Percentiles rank a stretch among this genome's conserved stretches.
These are phyloP conservation scores for Aldabrachelys gigantea DNA, from an alignment of 2,113 vertebrate genomes.

Conservation along the genomic window DNA sequence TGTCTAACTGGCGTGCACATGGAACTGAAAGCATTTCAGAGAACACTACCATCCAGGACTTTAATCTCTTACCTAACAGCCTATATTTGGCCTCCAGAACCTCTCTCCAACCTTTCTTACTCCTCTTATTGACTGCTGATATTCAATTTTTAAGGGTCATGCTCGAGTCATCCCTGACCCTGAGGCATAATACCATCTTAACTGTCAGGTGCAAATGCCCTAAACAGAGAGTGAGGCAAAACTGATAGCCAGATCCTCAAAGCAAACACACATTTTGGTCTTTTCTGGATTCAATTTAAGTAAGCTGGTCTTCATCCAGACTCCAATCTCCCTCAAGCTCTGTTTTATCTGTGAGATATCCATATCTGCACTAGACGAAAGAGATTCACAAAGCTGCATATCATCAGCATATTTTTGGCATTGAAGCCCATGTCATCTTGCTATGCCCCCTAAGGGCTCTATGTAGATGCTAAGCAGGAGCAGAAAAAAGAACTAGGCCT, in stretches of 20 bases:
- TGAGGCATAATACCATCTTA: background rate
- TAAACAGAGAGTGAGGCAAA: conserved; percentile 5
- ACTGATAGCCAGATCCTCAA: conserved; percentile 33
- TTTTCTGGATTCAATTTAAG: conserved; percentile 38
- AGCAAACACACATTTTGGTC: conserved; percentile 26
- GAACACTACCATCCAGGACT: background rate
- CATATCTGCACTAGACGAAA: conserved; percentile 26
- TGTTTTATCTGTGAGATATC: conserved; percentile 24
- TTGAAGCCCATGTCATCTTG: conserved; percentile 1
- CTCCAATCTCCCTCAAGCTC: conserved; percentile 46
- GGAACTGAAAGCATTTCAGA: background rate
- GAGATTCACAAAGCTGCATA: conserved; percentile 52
- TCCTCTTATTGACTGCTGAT: background rate
- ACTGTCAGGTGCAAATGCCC: background rate
- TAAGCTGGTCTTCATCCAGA: conserved; percentile 23
- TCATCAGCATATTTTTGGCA: conserved; percentile 45
- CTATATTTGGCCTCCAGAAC: background rate
- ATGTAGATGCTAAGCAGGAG: conserved; percentile 26
- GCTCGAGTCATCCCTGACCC: background rate
- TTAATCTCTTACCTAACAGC: background rate
- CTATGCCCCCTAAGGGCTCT: conserved; percentile 15
- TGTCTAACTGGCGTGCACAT: background rate
- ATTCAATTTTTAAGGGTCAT: conserved; percentile 1
- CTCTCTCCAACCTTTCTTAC: background rate
- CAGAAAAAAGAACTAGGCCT: background rate